Conservation (phyloP, 2,888 invertebrate genomes). For the Pachymerium ferrugineum region DNA sequence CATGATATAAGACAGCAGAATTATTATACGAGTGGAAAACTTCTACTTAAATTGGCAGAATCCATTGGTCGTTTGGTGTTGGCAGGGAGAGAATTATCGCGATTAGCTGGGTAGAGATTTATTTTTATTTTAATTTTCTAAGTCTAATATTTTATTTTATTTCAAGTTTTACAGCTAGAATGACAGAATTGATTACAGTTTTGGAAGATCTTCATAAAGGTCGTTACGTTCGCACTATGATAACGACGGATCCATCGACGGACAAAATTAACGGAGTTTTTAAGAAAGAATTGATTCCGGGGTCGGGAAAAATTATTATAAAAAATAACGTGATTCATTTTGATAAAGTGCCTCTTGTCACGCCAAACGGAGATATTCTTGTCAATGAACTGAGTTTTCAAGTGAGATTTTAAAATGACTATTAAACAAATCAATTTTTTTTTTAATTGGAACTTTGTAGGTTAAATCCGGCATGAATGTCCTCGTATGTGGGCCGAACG, state of each 20-base stretch:
- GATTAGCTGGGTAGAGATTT: slow-evolving; percentile 66
- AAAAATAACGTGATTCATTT: slow-evolving; percentile 86
- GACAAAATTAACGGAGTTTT: neutral
- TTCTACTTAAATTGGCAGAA: slow-evolving; percentile 93
- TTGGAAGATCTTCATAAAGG: slow-evolving; percentile 62
- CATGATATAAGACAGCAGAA: slow-evolving; percentile 76
- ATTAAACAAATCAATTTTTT: too few relatives aligned
- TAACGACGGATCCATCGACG: slow-evolving; percentile 41
- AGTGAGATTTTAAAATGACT: slow-evolving; percentile 52
- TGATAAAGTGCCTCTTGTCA: slow-evolving; percentile 87
- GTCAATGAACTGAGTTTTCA: slow-evolving; percentile 82
- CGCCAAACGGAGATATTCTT: slow-evolving; percentile 94
- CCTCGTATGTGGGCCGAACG: slow-evolving; percentile 96
- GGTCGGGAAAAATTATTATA: slow-evolving; percentile 68
- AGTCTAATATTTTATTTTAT: neutral
- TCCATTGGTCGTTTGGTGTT: slow-evolving; percentile 92
- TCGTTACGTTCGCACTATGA: slow-evolving; percentile 66
- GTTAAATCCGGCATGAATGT: slow-evolving; percentile 91
- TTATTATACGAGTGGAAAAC: slow-evolving; percentile 94
- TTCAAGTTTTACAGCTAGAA: slow-evolving; percentile 72
- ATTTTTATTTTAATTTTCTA: neutral
- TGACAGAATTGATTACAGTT: slow-evolving; percentile 81
- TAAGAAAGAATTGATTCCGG: slow-evolving; percentile 52
- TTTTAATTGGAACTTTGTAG: too few relatives aligned
- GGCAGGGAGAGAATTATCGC: slow-evolving; percentile 89